Evolutionary conservation across 2,113 vertebrate species (phyloP), one percentile per base, ranked within the genome.

Genomic region (Anguilla rostrata): DNA sequence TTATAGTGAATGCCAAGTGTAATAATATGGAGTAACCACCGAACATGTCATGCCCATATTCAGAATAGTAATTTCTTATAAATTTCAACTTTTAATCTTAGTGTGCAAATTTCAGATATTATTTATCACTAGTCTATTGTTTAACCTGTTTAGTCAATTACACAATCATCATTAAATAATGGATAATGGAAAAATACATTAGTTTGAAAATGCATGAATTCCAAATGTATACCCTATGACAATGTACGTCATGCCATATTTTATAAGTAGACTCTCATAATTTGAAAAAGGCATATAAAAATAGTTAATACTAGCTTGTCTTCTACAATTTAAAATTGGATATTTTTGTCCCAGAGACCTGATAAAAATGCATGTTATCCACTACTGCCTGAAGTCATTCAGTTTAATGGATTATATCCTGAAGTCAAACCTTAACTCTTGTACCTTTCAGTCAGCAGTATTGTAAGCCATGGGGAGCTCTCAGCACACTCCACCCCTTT

Each of bases 231-330:
- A 53, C 9, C 12, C 9, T 53, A 53, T 46, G 9, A 46, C 43
- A 46, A 46, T 14, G 12, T 53, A 53, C 7, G 12, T 53, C 2
- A 14, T 53, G 49, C 49, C 49, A 7, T 53, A 53, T 53, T 53
- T 53, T 53, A 53, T 53, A 66, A 66, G 22, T 4, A 66, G 60
- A 26, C 18, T 66, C 18, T 2, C 18, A 66, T 26, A 26, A 43
- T 60, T 84, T 84, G 83, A 63, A 78, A 78, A 84, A 18, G 20
- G 22, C 56, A 84, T 41, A 56, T 40, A 34, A 84, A 66, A 66
- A 83, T 39, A 5, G n/a, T 39, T 39, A n/a, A 46, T n/a, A 75
- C 39, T 22, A 84, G 26, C n/a, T 11, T 84, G 20, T 63, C n/a
- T 57, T 9, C 60, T 22, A 0, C 39, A 39, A 12, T 57, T 56